These are phyloP conservation scores for Sapajus apella DNA, from an alignment of 2,113 vertebrate species.

Conservation along the genomic window DNA sequence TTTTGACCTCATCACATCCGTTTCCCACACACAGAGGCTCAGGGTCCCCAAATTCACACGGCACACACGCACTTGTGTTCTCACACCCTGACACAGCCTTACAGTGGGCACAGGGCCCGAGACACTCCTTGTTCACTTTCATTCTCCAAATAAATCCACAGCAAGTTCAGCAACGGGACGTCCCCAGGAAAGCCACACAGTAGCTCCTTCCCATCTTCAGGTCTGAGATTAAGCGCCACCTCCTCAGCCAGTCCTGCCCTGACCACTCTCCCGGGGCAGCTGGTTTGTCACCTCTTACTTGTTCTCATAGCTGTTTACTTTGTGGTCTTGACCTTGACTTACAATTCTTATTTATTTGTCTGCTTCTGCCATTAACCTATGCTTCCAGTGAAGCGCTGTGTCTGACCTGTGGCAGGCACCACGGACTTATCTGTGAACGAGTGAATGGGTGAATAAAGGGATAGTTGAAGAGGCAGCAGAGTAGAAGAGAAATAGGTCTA, in stretches of 20 bases:
- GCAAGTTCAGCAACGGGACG: neutral
- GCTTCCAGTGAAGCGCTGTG: accelerated
- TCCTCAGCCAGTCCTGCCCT: neutral
- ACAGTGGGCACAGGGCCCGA: accelerated
- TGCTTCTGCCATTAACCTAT: neutral
- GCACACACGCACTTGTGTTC: accelerated
- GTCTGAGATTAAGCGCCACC: neutral
- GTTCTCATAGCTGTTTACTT: neutral
- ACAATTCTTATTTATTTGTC: neutral
- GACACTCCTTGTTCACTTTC: neutral
- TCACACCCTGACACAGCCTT: accelerated
- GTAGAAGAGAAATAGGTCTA: neutral
- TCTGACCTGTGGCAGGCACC: accelerated
- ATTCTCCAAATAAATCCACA: neutral
- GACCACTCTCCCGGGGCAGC: neutral
- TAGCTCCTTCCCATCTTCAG: neutral
- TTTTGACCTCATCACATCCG: neutral
- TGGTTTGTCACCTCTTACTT: accelerated
- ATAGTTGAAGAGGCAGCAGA: neutral
- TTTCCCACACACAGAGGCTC: neutral
- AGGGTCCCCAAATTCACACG: neutral
- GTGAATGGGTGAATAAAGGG: neutral
- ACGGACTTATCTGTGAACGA: accelerated
- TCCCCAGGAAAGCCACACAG: neutral
- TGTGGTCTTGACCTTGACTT: neutral